Evolutionary conservation across 2,113 vertebrate genomes (phyloP).

Genomic region (Porphyrio hochstetteri): DNA sequence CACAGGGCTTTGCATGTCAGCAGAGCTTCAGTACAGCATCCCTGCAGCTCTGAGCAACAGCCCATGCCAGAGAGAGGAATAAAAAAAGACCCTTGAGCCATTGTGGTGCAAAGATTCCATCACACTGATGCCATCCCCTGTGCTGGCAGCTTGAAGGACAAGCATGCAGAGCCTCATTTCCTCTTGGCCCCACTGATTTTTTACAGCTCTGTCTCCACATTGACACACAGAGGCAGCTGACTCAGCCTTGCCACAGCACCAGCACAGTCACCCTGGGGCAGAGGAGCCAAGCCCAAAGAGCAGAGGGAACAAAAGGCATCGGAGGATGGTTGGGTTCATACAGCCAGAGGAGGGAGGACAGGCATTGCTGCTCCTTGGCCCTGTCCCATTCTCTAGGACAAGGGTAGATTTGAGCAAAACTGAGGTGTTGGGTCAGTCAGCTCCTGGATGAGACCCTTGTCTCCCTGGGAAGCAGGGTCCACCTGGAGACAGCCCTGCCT

Average conservation of each 20-base stretch:
- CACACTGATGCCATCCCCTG: neutral
- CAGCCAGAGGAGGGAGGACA: neutral
- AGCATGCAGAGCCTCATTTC: accelerated
- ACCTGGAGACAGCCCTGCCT: neutral
- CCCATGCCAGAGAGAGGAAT: neutral
- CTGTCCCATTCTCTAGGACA: neutral
- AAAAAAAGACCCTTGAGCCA: neutral
- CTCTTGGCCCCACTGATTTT: neutral
- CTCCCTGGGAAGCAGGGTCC: neutral
- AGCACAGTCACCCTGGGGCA: neutral
- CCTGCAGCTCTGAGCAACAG: neutral
- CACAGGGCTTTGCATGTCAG: neutral
- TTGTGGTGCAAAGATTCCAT: neutral
- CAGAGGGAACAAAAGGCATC: neutral
- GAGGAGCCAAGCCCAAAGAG: accelerated
- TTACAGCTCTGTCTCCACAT: neutral
- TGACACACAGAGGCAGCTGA: neutral
- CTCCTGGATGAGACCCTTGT: neutral
- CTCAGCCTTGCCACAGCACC: neutral
- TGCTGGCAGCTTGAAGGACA: neutral
- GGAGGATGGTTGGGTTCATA: accelerated
- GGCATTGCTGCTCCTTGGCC: neutral
- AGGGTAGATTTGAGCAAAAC: neutral
- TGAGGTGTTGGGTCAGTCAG: neutral
- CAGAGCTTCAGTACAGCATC: neutral